Base-by-base conservation (phyloP, 2,888 invertebrate species). In the Unio delphinus region DNA sequence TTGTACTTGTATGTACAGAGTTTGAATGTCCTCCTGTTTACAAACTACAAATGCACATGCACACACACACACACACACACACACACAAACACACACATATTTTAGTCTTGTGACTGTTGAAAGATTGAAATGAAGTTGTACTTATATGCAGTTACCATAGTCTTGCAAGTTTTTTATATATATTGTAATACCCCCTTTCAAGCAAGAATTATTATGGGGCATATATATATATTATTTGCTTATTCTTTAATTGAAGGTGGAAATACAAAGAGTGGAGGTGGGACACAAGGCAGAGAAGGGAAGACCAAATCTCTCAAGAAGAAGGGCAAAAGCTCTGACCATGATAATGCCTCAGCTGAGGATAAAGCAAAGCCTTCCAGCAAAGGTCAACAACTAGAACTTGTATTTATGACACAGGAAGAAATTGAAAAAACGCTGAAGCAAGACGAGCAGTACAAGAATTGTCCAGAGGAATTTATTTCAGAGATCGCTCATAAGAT, bases 221-320 rank as follows among this genome's bases (percentile, higher is more conserved):
- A 61, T 61, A 34, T 0, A 28, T 23, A 61, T 28, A n/a, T 61
- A 17, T 61, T 28, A 61, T 34, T 20, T 28, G 30, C 26, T 28
- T 61, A 61, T 61, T 55, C n/a, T 34, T 67, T 68, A 83, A 80
- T 74, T 59, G 80, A 75, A 34, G 79, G 82, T 69, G 79, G 80
- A 11, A 78, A 80, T 60, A 81, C 79, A 45, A 97, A 97, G 92
- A 94, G 94, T 64, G 97, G 97, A 20, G 97, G 97, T 23, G 97
- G 97, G 1, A 93, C 94, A 18, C 97, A 97, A 85, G 98, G 98
- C 0, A 92, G 98, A 58, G 98, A 98, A 92, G 96, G 96, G 0
- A 98, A 97, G 92, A 97, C 96, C 0, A 97, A 96, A 88, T 95
- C 96, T 3, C 95, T 95, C 0, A 98, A 98, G 87, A 98, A 96